Evolutionary conservation across 2,888 invertebrate genomes (phyloP).

Genomic region (Nephrotoma appendiculata): DNA sequence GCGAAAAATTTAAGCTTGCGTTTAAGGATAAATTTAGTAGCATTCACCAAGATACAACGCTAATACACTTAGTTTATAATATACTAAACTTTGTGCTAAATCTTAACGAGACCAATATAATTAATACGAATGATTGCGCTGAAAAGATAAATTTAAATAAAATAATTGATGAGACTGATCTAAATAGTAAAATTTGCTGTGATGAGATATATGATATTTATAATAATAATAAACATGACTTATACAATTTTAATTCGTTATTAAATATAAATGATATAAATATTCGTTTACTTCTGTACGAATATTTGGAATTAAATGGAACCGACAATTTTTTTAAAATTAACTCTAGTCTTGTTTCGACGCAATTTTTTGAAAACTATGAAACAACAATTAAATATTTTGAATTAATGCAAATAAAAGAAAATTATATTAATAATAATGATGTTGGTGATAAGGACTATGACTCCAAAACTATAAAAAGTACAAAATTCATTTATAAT

Average conservation of each 20-base stretch:
- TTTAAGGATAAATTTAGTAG: conserved; percentile 23
- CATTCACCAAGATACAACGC: conserved; percentile 10
- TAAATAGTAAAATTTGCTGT: neutral
- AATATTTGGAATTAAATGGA: neutral
- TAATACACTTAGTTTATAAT: conserved; percentile 12
- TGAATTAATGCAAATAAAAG: neutral
- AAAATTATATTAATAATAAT: neutral
- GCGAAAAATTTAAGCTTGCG: conserved; percentile 24
- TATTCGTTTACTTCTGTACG: neutral
- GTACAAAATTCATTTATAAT: neutral
- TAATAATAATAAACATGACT: neutral
- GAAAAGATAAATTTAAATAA: neutral
- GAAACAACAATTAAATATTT: neutral
- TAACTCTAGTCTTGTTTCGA: neutral
- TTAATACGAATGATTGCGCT: neutral
- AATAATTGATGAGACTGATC: neutral
- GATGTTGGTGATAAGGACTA: neutral
- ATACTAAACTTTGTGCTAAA: conserved; percentile 25
- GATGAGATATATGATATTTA: neutral
- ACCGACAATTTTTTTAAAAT: neutral
- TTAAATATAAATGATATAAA: neutral
- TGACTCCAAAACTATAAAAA: neutral
- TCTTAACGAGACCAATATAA: neutral
- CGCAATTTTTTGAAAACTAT: neutral
- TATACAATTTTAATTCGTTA: neutral